Conservation (phyloP, 1,140 invertebrate species). For the Tenebrio molitor region DNA sequence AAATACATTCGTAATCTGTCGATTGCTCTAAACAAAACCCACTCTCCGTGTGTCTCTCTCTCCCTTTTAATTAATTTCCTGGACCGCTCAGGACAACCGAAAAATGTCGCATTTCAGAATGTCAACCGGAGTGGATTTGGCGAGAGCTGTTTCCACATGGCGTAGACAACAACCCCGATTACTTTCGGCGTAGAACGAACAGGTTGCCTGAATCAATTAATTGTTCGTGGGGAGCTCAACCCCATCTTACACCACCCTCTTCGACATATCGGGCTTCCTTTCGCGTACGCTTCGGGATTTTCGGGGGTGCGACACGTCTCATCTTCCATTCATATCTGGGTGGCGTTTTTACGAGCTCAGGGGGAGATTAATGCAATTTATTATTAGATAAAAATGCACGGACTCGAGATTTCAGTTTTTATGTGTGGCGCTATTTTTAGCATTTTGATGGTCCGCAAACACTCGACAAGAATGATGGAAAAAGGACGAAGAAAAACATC, state of each 20-base stretch:
- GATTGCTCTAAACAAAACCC: background rate
- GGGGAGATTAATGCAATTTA: conserved; percentile 21
- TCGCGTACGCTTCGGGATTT: no score
- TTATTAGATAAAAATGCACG: conserved; percentile 15
- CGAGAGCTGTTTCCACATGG: background rate
- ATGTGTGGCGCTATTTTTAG: conserved; percentile 11
- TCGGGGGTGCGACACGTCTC: no score
- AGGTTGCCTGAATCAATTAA: background rate
- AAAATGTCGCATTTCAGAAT: background rate
- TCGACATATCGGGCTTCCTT: no score
- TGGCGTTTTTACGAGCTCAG: background rate
- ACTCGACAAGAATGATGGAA: background rate
- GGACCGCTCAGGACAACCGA: background rate
- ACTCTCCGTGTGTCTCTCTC: background rate
- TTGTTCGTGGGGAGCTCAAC: no score
- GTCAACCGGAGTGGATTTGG: background rate
- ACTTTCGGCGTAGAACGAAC: background rate
- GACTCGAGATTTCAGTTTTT: no score
- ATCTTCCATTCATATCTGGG: no score
- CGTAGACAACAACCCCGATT: no score
- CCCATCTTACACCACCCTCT: no score
- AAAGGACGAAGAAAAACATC: conserved; percentile 9
- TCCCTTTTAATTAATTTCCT: background rate
- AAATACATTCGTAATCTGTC: no score
- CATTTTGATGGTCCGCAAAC: conserved; percentile 16